Evolutionary conservation across 2,888 invertebrate species (phyloP).

Genomic region (Heliconius erato): DNA sequence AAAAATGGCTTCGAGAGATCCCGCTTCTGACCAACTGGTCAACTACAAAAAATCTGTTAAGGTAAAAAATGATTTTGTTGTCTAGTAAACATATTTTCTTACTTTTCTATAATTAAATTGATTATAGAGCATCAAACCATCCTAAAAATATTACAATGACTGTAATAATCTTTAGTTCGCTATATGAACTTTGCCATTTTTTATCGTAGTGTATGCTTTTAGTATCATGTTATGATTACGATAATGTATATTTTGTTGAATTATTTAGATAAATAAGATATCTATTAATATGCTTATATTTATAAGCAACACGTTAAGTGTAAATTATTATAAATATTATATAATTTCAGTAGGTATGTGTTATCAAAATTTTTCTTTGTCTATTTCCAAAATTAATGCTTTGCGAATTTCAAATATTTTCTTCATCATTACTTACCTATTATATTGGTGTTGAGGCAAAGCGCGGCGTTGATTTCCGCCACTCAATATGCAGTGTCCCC

Average conservation of each 20-base stretch:
- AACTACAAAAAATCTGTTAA: conserved; percentile 86
- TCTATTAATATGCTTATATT: neutral
- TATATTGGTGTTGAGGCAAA: too few species aligned
- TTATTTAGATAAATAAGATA: neutral
- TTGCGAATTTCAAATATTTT: too few species aligned
- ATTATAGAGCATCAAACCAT: too few species aligned
- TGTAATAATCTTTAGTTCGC: neutral
- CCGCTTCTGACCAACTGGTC: conserved; percentile 87
- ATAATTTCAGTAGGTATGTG: too few species aligned
- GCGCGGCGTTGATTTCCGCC: too few species aligned
- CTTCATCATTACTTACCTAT: too few species aligned
- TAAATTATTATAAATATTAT: too few species aligned
- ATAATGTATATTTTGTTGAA: conserved; percentile 8
- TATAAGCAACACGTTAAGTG: too few species aligned
- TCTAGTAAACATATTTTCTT: neutral
- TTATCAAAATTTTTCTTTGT: too few species aligned
- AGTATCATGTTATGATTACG: conserved; percentile 14
- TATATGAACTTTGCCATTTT: neutral
- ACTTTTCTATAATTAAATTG: neutral
- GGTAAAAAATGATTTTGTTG: conserved; percentile 72
- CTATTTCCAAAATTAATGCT: too few species aligned
- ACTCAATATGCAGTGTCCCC: too few species aligned
- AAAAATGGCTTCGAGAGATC: conserved; percentile 84
- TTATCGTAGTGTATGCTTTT: neutral
- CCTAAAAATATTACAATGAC: neutral